These are phyloP conservation scores for Tiaroga cobitis DNA, from an alignment of 2,797 vertebrate genomes.

Conservation along the genomic window DNA sequence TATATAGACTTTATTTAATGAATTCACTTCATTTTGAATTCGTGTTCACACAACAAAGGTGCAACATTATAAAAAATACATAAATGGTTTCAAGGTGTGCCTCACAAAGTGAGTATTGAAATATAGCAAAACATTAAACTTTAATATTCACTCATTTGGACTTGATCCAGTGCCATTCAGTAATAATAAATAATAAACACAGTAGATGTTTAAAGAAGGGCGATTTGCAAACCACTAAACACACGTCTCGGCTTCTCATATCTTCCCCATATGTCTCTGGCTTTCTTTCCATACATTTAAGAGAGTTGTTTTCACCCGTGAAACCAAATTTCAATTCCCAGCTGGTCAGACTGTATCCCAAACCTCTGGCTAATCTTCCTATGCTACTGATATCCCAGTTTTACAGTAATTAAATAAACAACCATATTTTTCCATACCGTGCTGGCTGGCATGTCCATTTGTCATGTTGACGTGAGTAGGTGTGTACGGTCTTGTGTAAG, in stretches of 20 bases:
- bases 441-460: slow-evolving; percentile 40
- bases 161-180: background rate
- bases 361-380: background rate
- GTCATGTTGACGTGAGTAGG: slow-evolving; percentile 41
- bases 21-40: background rate
- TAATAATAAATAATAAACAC: background rate
- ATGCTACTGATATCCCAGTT: background rate
- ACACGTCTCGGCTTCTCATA: background rate
- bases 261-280: background rate
- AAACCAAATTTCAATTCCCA: background rate
- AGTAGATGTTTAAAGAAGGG: background rate
- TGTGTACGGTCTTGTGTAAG: slow-evolving; percentile 52
- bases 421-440: slow-evolving; percentile 9
- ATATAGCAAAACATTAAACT: background rate
- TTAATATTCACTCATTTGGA: background rate
- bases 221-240: background rate
- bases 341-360: background rate
- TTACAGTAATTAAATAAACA: background rate
- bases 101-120: background rate
- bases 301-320: background rate
- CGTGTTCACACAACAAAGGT: background rate
- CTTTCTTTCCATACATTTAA: background rate
- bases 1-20: background rate
- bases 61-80: background rate
- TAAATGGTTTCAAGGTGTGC: background rate